These are phyloP conservation scores for Rhagium mordax DNA, from an alignment of 2,888 invertebrate species.

Conservation along the genomic window DNA sequence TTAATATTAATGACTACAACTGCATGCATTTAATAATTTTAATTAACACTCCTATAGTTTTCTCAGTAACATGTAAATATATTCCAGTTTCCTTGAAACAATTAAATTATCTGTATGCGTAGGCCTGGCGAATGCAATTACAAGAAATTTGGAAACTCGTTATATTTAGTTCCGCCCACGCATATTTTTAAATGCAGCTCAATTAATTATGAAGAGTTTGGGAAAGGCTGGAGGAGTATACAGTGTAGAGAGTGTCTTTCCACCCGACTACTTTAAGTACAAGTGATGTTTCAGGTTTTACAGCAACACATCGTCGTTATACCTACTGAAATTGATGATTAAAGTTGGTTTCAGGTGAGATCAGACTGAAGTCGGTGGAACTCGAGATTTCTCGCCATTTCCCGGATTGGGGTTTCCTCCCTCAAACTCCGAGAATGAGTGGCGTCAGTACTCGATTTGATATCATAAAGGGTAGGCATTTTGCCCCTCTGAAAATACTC, in stretches of 20 bases:
- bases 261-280: slow-evolving; percentile 9
- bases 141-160: neutral
- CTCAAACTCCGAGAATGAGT: slow-evolving; percentile 64
- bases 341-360: slow-evolving; percentile 66
- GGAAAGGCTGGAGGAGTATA: neutral
- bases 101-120: neutral
- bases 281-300: slow-evolving; percentile 52
- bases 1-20: neutral
- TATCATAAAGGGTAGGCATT: slow-evolving; percentile 58
- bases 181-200: slow-evolving; percentile 12
- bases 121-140: neutral
- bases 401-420: slow-evolving; percentile 63
- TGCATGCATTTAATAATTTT: neutral
- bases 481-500: slow-evolving; percentile 49
- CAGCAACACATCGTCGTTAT: slow-evolving; percentile 45
- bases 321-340: slow-evolving; percentile 63
- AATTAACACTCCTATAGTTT: neutral
- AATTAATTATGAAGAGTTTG: slow-evolving; percentile 6
- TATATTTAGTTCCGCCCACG: neutral
- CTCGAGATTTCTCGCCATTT: slow-evolving; percentile 48
- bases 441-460: slow-evolving; percentile 67
- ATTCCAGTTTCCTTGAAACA: neutral
- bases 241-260: neutral
- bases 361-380: slow-evolving; percentile 50
- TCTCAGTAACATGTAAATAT: neutral